A percentile compares a stretch with the other conserved stretches of the same genome.
Evolutionary conservation across 2,797 vertebrate species (phyloP).

Genomic region (Balearica regulorum): DNA sequence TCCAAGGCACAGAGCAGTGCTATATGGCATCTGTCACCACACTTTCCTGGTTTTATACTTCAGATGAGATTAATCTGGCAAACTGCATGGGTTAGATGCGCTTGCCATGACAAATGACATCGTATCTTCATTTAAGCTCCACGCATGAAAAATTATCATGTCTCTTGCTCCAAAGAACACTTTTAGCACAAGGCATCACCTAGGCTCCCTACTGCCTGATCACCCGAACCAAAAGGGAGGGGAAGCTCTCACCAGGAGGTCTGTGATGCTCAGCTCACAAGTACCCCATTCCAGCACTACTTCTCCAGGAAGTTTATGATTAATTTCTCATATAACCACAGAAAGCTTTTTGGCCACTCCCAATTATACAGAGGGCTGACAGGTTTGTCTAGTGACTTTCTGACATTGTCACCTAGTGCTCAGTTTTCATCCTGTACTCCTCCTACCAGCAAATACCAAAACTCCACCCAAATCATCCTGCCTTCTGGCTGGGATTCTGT

Average conservation of each 20-base stretch:
- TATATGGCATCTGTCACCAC: neutral
- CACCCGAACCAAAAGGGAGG: neutral
- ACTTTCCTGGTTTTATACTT: neutral
- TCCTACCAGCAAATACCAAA: neutral
- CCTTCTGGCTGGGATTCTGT: neutral
- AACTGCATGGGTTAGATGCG: neutral
- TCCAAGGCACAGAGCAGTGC: neutral
- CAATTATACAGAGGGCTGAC: fast-evolving
- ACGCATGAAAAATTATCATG: neutral
- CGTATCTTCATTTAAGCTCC: neutral
- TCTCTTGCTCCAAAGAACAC: neutral
- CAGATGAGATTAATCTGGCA: neutral
- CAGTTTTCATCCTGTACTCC: neutral
- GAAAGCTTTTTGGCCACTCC: neutral
- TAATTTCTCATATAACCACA: neutral
- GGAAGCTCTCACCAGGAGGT: too few relatives aligned
- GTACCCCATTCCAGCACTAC: neutral
- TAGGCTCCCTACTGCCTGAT: neutral
- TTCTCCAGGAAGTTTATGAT: neutral
- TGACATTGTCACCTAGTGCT: neutral
- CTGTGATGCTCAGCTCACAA: neutral
- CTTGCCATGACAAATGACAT: neutral
- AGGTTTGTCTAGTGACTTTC: neutral
- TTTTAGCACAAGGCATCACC: neutral
- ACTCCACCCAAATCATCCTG: neutral